These are phyloP conservation scores for Amphiura filiformis DNA, from an alignment of 35 echinoderm and acorn worm species.

Conservation along the genomic window DNA sequence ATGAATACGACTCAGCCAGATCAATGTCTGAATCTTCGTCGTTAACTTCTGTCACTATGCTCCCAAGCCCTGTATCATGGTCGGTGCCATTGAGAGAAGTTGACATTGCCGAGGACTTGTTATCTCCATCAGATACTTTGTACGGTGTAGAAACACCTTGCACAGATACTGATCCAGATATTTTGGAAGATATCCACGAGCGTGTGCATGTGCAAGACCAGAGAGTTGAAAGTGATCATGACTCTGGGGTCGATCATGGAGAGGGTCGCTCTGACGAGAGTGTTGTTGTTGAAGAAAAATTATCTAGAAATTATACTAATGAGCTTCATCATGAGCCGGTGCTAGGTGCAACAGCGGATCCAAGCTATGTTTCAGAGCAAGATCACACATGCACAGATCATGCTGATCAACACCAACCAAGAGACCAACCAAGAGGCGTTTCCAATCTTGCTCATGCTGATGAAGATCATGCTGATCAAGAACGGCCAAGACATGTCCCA, in stretches of 20 bases:
- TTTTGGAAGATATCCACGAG: neutral
- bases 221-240: neutral
- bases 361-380: neutral
- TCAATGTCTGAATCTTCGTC: constrained; percentile 7
- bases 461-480: no score
- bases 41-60: neutral
- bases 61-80: neutral
- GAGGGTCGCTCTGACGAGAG: neutral
- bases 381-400: neutral
- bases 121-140: neutral
- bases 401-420: no score
- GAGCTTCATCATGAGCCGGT: neutral
- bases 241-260: neutral
- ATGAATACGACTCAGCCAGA: neutral
- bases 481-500: no score
- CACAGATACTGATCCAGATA: neutral
- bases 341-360: neutral
- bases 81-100: neutral
- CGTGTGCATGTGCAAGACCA: neutral
- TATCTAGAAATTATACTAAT: neutral
- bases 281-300: neutral
- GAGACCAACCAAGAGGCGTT: no score
- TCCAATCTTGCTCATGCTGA: no score
- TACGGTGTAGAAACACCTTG: neutral
- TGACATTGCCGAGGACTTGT: neutral